Evolutionary conservation across 2,797 vertebrate species (phyloP), one percentile per base, ranked within the genome.

Genomic region (Gymnoscopelus microlampas): DNA sequence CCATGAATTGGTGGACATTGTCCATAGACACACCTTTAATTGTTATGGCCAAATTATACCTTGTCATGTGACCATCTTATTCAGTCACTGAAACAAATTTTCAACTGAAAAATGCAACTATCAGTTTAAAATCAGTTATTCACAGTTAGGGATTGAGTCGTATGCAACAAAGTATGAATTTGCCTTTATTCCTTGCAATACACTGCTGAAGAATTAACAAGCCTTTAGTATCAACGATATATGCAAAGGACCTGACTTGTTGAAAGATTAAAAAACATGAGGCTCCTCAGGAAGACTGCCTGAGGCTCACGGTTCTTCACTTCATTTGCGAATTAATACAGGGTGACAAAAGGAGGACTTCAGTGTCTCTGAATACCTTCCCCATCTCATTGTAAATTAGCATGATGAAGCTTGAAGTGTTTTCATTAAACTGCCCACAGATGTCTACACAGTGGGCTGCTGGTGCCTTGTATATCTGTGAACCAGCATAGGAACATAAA

Each of bases 251-350:
- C 63, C 71, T 48, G 69, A 75, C 44, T 65, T 71, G 69, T 72
- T 72, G 63, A 76, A 80, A 53, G 68, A 85, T 84, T 75, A 82
- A 81, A 76, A 77, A 70, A 6, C 66, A 73, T 74, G 68, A 75
- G 73, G 69, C 78, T 86, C 75, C 80, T 79, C 62, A 14, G 75
- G 74, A 81, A 74, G 79, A 75, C 71, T 66, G 81, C 73, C 77
- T 0, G 11, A 74, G 74, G 76, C 81, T 69, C 73, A 66, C 12
- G 11, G 56, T 64, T 70, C 47, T 4, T 11, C 63, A 80, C 69
- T 44, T 79, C 67, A 82, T 77, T 74, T 75, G 64, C 72, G 74
- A 73, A 77, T 84, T 87, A 88, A 86, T 83, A 75, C 71, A 55
- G 53, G 70, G 66, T 61, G 72, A 86, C 79, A 84, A 86, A 79